Evolutionary conservation across 2,888 invertebrate species (phyloP).

Genomic region (Drosophila pseudotakahashii): DNA sequence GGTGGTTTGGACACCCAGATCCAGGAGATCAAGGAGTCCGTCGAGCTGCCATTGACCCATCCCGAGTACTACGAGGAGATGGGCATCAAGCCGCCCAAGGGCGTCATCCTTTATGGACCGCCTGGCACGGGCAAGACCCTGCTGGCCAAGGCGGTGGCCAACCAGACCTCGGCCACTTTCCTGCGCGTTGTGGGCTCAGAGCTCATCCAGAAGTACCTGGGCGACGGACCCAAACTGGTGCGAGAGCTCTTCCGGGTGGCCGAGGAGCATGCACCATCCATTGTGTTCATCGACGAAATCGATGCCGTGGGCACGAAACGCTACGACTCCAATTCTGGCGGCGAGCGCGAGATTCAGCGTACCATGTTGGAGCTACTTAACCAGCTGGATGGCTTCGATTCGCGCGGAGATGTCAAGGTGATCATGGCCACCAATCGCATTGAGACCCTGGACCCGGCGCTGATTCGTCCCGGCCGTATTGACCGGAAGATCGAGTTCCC

Average conservation of each 20-base stretch:
- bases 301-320: constrained; percentile 99
- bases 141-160: constrained; percentile 99
- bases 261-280: constrained; percentile 99
- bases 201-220: constrained; percentile 99
- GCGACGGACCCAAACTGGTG: constrained; percentile 99
- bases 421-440: constrained; percentile 99
- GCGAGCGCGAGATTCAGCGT: constrained; percentile 99
- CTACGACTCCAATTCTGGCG: constrained; percentile 99
- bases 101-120: constrained; percentile 98
- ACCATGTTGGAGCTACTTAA: constrained; percentile 99
- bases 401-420: constrained; percentile 97
- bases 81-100: constrained; percentile 99
- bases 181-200: constrained; percentile 99
- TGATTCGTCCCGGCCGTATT: constrained; percentile 99
- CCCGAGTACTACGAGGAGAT: constrained; percentile 99
- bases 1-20: constrained; percentile 99
- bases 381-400: constrained; percentile 99
- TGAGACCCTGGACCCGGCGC: constrained; percentile 98
- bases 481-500: constrained; percentile 99
- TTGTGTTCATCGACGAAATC: constrained; percentile 99
- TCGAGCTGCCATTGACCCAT: constrained; percentile 98
- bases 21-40: constrained; percentile 99
- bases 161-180: constrained; percentile 99
- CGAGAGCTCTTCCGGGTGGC: constrained; percentile 99
- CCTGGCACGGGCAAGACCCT: constrained; percentile 99